phyloP scores from a whole-genome alignment of 2,888 invertebrate genomes.

The Linnaemya tessellans region DNA sequence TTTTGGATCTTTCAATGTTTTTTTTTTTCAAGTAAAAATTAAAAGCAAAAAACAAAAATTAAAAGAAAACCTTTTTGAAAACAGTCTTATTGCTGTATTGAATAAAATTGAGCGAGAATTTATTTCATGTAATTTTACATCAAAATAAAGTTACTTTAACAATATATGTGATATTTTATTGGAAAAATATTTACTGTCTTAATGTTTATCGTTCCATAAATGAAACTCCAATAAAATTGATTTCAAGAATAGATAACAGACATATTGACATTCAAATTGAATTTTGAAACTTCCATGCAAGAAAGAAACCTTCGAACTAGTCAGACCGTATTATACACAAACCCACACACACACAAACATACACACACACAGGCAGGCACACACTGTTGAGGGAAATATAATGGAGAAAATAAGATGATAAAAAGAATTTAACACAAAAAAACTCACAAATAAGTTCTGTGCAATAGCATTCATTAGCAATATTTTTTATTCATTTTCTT shows the following conservation, averaged over 20 bases:
- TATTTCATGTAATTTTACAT: neutral
- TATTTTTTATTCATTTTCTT: constrained; percentile 55
- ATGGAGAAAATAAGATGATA: constrained; percentile 37
- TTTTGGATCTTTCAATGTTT: no score
- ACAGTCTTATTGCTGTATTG: no score
- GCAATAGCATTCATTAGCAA: constrained; percentile 67
- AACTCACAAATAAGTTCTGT: constrained; percentile 43
- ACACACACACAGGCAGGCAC: neutral
- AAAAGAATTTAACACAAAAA: constrained; percentile 51
- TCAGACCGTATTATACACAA: constrained; percentile 28
- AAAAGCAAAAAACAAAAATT: no score
- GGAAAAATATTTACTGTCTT: neutral
- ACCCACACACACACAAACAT: neutral
- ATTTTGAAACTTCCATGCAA: constrained; percentile 37
- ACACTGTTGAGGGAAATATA: neutral
- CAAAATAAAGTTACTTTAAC: neutral
- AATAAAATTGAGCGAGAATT: neutral
- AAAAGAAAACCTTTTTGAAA: no score
- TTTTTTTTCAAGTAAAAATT: no score
- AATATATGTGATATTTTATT: constrained; percentile 3
- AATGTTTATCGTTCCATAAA: constrained; percentile 16
- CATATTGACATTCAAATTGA: constrained; percentile 68
- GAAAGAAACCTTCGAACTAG: constrained; percentile 28
- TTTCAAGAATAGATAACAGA: constrained; percentile 51
- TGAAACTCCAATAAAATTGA: constrained; percentile 29